A percentile compares a stretch with the other conserved stretches of the same genome.
These are phyloP conservation scores for Tyria jacobaeae DNA, from an alignment of 2,888 invertebrate species.

Conservation along the genomic window DNA sequence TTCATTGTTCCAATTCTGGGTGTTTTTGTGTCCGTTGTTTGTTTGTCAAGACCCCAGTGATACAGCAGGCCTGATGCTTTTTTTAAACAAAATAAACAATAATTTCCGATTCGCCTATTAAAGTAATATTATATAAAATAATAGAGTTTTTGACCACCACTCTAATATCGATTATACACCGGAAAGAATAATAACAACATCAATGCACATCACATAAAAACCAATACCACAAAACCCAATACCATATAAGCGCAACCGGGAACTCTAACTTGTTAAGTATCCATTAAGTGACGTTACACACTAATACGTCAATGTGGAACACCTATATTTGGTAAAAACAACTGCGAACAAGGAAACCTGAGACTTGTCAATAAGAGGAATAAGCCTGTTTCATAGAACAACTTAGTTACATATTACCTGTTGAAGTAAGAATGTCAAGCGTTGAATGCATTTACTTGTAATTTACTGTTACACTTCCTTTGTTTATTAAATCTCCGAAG, in stretches of 20 bases:
- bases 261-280: conserved; percentile 49
- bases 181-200: not conserved
- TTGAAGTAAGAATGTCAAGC: conserved; percentile 10
- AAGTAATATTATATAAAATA: too few species aligned
- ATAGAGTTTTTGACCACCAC: not conserved
- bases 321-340: conserved; percentile 44
- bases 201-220: conserved; percentile 9
- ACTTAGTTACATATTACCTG: conserved; percentile 26
- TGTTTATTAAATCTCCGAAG: not conserved
- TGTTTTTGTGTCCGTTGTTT: not conserved
- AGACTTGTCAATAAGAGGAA: conserved; percentile 25
- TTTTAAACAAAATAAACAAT: too few species aligned
- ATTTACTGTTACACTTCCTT: conserved; percentile 16
- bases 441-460: not conserved
- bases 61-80: too few species aligned
- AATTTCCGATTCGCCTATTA: too few species aligned
- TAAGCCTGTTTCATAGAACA: conserved; percentile 23
- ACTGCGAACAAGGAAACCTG: conserved; percentile 31
- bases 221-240: conserved; percentile 39
- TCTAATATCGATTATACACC: not conserved
- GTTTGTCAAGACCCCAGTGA: not conserved
- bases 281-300: conserved; percentile 66
- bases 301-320: conserved; percentile 58
- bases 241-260: conserved; percentile 36
- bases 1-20: too few species aligned